phyloP scores from a whole-genome alignment of 1,140 invertebrate genomes.

The Leptinotarsa undecemlineata region DNA sequence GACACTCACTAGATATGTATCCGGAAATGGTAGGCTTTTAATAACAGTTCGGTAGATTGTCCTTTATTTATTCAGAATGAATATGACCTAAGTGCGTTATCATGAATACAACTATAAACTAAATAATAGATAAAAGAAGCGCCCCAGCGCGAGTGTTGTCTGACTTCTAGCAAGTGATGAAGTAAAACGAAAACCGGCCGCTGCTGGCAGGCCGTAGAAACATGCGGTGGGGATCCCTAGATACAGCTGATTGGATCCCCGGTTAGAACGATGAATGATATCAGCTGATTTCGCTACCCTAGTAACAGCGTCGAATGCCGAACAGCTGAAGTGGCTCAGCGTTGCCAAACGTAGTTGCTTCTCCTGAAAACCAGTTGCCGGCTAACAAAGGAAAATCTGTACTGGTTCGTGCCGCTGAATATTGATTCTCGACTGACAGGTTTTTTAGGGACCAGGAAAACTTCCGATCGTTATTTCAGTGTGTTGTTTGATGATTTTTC shows the following conservation, averaged over 20 bases:
- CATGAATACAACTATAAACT: background rate
- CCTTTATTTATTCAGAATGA: conserved; percentile 15
- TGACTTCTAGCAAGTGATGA: conserved; percentile 21
- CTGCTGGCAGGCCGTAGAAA: conserved; percentile 27
- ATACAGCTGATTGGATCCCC: conserved; percentile 38
- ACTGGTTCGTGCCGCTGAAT: background rate
- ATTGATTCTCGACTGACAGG: background rate
- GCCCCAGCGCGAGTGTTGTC: conserved; percentile 14
- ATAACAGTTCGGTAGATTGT: background rate
- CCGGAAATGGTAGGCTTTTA: conserved; percentile 1
- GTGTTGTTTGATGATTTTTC: too few species aligned
- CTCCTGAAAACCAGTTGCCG: background rate
- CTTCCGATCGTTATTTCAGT: too few species aligned
- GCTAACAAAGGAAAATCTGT: conserved; percentile 17
- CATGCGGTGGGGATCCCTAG: conserved; percentile 28
- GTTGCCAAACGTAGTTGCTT: conserved; percentile 15
- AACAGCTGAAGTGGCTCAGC: conserved; percentile 20
- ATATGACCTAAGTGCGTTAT: background rate
- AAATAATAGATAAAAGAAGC: background rate
- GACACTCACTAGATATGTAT: conserved; percentile 23
- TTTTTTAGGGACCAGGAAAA: too few species aligned
- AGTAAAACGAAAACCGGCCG: conserved; percentile 29
- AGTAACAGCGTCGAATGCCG: conserved; percentile 35
- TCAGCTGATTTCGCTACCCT: conserved; percentile 43
- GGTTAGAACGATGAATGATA: conserved; percentile 36